Evolutionary conservation across 2,113 vertebrate species (phyloP).

Genomic region (Crocuta crocuta): DNA sequence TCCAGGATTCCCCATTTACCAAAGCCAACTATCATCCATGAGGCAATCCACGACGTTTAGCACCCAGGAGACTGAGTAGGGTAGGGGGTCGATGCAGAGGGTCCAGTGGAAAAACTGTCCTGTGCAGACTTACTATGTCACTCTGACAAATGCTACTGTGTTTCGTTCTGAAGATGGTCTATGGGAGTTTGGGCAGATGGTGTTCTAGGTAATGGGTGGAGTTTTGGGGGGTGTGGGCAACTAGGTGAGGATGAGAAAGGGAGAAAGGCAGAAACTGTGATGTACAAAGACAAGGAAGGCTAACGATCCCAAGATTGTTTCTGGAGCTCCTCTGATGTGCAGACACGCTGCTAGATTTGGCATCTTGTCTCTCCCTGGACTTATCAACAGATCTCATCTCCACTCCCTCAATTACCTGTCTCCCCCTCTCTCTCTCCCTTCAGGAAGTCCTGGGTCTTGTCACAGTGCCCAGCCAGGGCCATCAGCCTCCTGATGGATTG

Average conservation of each 20-base stretch:
- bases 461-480: neutral
- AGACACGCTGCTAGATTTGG: neutral
- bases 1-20: neutral
- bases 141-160: neutral
- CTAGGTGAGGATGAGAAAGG: neutral
- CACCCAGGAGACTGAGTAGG: neutral
- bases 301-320: neutral
- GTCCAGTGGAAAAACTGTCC: neutral
- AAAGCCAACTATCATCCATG: neutral
- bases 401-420: neutral
- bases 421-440: neutral
- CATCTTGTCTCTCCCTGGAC: neutral
- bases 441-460: slow-evolving; percentile 22
- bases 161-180: neutral
- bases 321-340: neutral
- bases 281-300: neutral
- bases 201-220: neutral
- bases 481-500: slow-evolving; percentile 24
- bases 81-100: neutral
- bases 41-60: neutral
- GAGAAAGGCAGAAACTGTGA: neutral
- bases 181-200: neutral
- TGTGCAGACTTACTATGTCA: neutral
- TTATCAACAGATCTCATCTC: slow-evolving; percentile 23
- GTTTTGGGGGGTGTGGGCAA: neutral